A percentile compares a stretch with the other conserved stretches of the same genome.
These are phyloP conservation scores for Neoscelio sp. DNA, from an alignment of 2,888 invertebrate genomes.

Conservation along the genomic window DNA sequence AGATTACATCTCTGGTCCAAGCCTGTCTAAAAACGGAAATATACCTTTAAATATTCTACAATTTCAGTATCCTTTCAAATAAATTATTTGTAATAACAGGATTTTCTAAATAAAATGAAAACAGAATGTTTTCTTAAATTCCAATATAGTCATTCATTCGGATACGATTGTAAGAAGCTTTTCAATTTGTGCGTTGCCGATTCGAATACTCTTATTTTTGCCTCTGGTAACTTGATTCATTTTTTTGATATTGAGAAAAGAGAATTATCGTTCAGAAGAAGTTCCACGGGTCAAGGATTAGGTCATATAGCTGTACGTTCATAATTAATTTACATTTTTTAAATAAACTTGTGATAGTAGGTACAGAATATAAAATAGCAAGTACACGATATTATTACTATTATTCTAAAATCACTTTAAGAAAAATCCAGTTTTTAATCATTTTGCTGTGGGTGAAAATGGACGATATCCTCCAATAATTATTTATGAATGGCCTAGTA, in stretches of 20 bases:
- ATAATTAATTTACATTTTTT: too few species aligned
- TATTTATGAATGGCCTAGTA: conserved; percentile 92
- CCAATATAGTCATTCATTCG: conserved; percentile 89
- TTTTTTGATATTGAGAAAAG: conserved; percentile 89
- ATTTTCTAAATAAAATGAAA: neutral
- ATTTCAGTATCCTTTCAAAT: conserved; percentile 15
- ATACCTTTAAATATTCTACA: conserved; percentile 8
- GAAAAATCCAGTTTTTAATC: conserved; percentile 87
- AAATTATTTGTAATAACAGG: neutral
- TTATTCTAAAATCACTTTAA: conserved; percentile 75
- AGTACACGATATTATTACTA: conserved; percentile 86
- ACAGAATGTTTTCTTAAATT: conserved; percentile 39
- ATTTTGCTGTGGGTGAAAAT: conserved; percentile 94
- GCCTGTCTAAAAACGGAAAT: neutral
- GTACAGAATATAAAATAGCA: too few species aligned
- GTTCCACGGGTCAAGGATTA: conserved; percentile 91
- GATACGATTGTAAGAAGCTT: conserved; percentile 92
- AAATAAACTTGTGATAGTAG: too few species aligned
- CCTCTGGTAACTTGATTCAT: conserved; percentile 92
- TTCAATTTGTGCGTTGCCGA: conserved; percentile 93
- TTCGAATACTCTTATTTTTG: conserved; percentile 89
- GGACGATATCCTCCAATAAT: conserved; percentile 89
- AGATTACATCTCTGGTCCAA: conserved; percentile 1
- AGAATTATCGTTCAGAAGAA: conserved; percentile 88
- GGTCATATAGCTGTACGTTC: too few species aligned